Evolutionary conservation across 2,797 vertebrate species (phyloP), one percentile per base, ranked within the genome.

Genomic region (Microchirus variegatus): DNA sequence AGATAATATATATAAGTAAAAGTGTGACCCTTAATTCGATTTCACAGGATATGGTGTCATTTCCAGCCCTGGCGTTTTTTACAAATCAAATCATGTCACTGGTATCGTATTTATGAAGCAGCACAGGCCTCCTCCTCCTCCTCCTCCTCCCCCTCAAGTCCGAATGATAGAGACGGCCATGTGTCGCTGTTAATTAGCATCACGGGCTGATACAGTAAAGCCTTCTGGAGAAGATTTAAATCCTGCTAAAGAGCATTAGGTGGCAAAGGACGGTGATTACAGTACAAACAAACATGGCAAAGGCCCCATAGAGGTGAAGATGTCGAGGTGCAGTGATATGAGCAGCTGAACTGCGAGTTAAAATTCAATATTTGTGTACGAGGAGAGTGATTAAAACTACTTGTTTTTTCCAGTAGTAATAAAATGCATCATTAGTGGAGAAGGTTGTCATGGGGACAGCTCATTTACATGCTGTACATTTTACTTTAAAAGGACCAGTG

Each of bases 171-270:
- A 71, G 75, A 13, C 86, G 87, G 83, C 87, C 83, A 69, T 66
- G 82, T 84, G 85, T 87, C 91, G 84, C 82, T 84, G 88, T 87
- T 92, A 91, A 91, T 95, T 94, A 95, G 70, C 75, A 19, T 90
- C 81, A 85, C 65, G 80, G 85, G 78, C 77, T 62, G 80, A 80
- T 94, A 22, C 22, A 22, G 22, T 1, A 94, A 92, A 91, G 88
- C 89, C 87, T 84, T 73, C 74, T 90, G 56, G 88, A 87, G 87
- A 82, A 85, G 89, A 91, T 89, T 89, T 85, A 94, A 94, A 94
- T 92, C 91, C 87, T 47, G 37, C 69, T 73, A 76, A 79, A 89
- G 78, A 93, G 90, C 84, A 83, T 95, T 93, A 92, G 78, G 81
- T 86, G 69, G 79, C 87, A 31, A 88, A 77, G 75, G 78, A 81